Percentiles rank a stretch among this genome's conserved stretches.
Evolutionary conservation across 2,113 vertebrate species (phyloP).

Genomic region (Nesogale talazaci): DNA sequence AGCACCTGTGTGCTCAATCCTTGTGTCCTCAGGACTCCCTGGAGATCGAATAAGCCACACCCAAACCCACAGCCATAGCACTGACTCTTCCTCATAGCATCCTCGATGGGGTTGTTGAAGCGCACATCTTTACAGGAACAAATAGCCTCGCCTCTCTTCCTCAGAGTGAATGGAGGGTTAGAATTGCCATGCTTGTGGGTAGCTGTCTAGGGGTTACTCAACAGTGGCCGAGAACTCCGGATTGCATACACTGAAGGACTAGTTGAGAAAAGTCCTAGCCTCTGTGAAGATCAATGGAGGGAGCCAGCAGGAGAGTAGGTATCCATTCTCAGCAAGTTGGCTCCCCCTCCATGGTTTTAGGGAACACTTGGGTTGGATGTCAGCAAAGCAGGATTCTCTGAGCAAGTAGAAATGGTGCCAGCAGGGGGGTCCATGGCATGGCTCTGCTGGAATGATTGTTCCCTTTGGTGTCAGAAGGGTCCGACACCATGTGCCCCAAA

Average conservation of each 20-base stretch:
- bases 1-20: no score
- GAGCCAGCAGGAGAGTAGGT: not conserved
- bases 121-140: no score
- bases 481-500: no score
- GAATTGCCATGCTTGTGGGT: no score
- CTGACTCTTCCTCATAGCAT: no score
- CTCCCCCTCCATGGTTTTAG: not conserved
- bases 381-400: not conserved
- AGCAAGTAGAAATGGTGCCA: not conserved
- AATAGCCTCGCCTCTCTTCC: no score
- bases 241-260: not conserved
- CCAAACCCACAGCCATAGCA: no score
- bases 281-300: not conserved
- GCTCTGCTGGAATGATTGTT: not conserved
- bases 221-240: not conserved
- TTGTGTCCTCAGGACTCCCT: no score
- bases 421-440: not conserved
- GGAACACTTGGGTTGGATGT: not conserved
- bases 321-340: not conserved
- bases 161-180: no score
- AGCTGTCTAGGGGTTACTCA: no score
- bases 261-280: not conserved
- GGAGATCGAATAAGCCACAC: no score
- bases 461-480: not conserved
- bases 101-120: no score